Conservation (phyloP, 2,113 vertebrate species). For the Xenopus tropicalis region UCB_Xtro_10.0 CM004450.2:61055501-61056000, state of each 20-base stretch:
- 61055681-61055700: slow-evolving; percentile 43
- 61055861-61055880: too few relatives aligned
- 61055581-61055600: slow-evolving; percentile 45
- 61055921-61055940: too few relatives aligned
- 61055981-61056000: too few relatives aligned
- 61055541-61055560: slow-evolving; percentile 56
- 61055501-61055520: slow-evolving; percentile 51
- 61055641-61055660: slow-evolving; percentile 53
- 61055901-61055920: too few relatives aligned
- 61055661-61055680: slow-evolving; percentile 46
- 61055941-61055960: too few relatives aligned
- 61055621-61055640: slow-evolving; percentile 52
- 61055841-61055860: neutral
- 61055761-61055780: slow-evolving; percentile 30
- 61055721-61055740: slow-evolving; percentile 22
- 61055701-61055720: slow-evolving; percentile 40
- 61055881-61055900: too few relatives aligned
- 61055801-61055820: slow-evolving; percentile 1
- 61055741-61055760: slow-evolving; percentile 25
- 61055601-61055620: slow-evolving; percentile 44
- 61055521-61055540: slow-evolving; percentile 50
- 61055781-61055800: slow-evolving; percentile 32
- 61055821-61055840: slow-evolving; percentile 31
- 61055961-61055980: too few relatives aligned
- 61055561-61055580: slow-evolving; percentile 58